These are phyloP conservation scores for Diorhabda sublineata DNA, from an alignment of 1,140 invertebrate species.

Conservation along the genomic window DNA sequence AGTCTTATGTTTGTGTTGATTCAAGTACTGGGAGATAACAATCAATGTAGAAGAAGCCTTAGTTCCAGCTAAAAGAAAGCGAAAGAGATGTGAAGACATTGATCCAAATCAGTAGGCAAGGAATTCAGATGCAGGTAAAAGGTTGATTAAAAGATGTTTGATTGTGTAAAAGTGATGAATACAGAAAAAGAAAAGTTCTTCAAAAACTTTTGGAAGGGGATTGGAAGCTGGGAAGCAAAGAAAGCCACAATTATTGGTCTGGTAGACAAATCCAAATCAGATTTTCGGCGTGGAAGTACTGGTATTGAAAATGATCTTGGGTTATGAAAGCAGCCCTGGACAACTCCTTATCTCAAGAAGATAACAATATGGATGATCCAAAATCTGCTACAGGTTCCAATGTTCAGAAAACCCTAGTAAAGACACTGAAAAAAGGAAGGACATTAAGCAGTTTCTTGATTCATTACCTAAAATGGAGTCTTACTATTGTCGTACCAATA, in stretches of 20 bases:
- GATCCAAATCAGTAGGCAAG: not conserved
- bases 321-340: not conserved
- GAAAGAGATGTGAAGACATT: not conserved
- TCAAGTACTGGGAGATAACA: too few species aligned
- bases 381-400: not conserved
- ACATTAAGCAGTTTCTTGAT: not conserved
- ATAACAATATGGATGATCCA: not conserved
- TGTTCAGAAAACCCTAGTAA: not conserved
- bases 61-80: not conserved
- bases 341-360: too few species aligned
- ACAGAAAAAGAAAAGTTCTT: slow-evolving; percentile 8
- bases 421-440: not conserved
- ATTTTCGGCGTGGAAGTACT: not conserved
- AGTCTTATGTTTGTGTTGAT: too few species aligned
- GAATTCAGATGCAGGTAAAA: slow-evolving; percentile 5
- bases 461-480: not conserved
- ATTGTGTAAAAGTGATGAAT: slow-evolving; percentile 3
- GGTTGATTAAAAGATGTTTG: not conserved
- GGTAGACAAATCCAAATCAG: not conserved
- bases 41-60: not conserved
- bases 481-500: not conserved
- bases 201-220: slow-evolving; percentile 11
- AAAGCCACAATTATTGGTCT: not conserved
- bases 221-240: slow-evolving; percentile 10
- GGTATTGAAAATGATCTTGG: not conserved